Percentiles rank a stretch among this genome's conserved stretches.
Evolutionary conservation across 1,140 invertebrate species (phyloP).

Genomic region (Hormaphis cornu): DNA sequence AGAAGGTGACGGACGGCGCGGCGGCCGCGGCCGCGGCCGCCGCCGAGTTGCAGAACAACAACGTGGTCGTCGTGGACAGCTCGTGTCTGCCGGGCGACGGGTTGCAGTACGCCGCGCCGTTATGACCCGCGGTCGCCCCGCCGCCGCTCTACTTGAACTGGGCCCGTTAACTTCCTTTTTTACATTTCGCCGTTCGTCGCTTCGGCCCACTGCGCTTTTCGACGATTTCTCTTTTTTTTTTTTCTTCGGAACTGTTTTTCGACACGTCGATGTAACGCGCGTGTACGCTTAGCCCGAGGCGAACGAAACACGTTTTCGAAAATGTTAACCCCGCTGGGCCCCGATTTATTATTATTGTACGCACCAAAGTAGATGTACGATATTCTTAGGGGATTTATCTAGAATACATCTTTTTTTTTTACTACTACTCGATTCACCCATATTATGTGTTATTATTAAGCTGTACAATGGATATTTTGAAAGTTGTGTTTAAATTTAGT

Average conservation of each 20-base stretch:
- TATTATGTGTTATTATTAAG: background rate
- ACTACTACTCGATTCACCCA: background rate
- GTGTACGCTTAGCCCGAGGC: no score
- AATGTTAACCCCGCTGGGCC: no score
- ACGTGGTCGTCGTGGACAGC: constrained; percentile 1
- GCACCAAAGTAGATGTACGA: constrained; percentile 16
- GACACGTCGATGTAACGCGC: no score
- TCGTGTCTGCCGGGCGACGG: constrained; percentile 10
- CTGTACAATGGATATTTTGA: no score
- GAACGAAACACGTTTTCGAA: no score
- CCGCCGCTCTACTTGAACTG: constrained; percentile 15
- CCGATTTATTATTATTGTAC: background rate
- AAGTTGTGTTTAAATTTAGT: constrained; percentile 18
- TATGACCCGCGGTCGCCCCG: constrained; percentile 13
- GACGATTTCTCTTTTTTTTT: no score
- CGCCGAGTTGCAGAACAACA: constrained; percentile 18
- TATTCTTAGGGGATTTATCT: background rate
- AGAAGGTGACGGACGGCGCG: constrained; percentile 57
- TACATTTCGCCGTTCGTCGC: no score
- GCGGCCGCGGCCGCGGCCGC: background rate
- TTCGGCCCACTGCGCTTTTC: no score
- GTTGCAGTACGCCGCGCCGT: background rate
- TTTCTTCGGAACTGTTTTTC: no score
- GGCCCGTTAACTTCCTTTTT: constrained; percentile 9
- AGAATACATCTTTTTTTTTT: background rate